These are phyloP conservation scores for Cepaea hortensis DNA, from an alignment of 2,888 invertebrate genomes.

Conservation along the genomic window DNA sequence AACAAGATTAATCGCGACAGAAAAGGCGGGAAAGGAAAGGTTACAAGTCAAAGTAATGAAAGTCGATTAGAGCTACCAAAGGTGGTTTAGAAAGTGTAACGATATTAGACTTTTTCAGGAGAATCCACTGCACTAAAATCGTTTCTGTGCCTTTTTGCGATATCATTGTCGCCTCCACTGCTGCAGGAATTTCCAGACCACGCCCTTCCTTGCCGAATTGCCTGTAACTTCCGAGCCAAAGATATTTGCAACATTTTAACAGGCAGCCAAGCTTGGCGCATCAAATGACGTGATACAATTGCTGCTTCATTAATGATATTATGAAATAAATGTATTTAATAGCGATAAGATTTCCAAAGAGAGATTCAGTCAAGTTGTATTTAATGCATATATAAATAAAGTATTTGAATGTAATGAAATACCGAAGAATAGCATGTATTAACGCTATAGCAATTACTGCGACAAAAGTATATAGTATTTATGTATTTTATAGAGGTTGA, in stretches of 20 bases:
- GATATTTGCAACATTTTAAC: not conserved
- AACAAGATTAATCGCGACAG: conserved; percentile 15
- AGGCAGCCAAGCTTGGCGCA: too few relatives aligned
- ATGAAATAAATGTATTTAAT: not conserved
- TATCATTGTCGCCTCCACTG: not conserved
- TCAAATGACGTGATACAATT: too few relatives aligned
- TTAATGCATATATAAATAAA: too few relatives aligned
- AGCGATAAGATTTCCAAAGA: not conserved
- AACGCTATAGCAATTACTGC: too few relatives aligned
- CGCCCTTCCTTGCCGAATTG: not conserved
- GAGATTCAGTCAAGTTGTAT: too few relatives aligned
- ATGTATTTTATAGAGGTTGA: too few relatives aligned
- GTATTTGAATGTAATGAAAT: too few relatives aligned
- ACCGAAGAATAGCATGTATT: too few relatives aligned
- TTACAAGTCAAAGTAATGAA: not conserved
- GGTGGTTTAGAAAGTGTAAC: too few relatives aligned
- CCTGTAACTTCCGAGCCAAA: not conserved
- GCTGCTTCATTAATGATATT: not conserved
- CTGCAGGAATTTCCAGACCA: not conserved
- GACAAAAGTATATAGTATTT: too few relatives aligned
- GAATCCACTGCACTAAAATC: not conserved
- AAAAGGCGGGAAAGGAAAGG: conserved; percentile 45
- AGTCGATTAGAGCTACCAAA: not conserved
- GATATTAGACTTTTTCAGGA: not conserved
- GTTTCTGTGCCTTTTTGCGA: not conserved